phyloP scores from a whole-genome alignment of 2,113 vertebrate genomes.

The Odocoileus hemionus region DNA sequence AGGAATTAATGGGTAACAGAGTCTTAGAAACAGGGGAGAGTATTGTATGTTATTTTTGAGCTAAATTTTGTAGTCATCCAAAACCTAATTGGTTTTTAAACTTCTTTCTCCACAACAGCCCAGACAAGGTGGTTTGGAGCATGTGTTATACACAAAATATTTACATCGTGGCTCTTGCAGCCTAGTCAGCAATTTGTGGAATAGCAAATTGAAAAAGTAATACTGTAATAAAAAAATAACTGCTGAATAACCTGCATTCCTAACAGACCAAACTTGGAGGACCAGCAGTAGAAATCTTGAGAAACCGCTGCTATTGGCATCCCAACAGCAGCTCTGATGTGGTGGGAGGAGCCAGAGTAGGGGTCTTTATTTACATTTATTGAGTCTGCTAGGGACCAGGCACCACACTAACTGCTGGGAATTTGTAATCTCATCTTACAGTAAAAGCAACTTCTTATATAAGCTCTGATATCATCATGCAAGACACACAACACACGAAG shows the following conservation, averaged over 20 bases:
- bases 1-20: background rate
- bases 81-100: conserved; percentile 26
- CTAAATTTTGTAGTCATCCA: background rate
- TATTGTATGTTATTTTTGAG: background rate
- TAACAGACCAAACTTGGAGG: background rate
- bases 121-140: background rate
- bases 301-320: background rate
- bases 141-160: background rate
- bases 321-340: background rate
- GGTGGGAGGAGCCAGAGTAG: background rate
- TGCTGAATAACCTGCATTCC: background rate
- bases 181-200: background rate
- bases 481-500: background rate
- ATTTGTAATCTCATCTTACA: background rate
- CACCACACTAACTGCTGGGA: background rate
- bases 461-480: background rate
- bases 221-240: background rate
- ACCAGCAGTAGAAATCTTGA: background rate
- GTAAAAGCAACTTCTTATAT: background rate
- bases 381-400: background rate
- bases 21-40: background rate
- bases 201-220: background rate
- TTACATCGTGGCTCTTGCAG: background rate
- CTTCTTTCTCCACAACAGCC: background rate
- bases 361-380: background rate